Evolutionary conservation across 23 tunicate species (phyloP), one percentile per base, ranked within the genome.

Genomic region (Ciona savignyi): DNA sequence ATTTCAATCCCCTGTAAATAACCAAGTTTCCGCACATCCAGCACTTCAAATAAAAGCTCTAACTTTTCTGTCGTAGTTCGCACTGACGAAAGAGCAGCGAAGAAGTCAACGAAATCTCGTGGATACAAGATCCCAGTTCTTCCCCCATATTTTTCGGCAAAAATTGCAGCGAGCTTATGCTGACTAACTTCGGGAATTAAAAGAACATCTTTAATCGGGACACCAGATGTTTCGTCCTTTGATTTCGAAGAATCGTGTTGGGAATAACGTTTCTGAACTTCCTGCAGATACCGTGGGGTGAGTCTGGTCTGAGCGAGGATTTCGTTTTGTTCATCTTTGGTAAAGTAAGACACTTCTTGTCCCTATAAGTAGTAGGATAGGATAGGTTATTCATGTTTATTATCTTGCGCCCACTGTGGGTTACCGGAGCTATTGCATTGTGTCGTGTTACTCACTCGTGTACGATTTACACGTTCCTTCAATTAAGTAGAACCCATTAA

Each of bases 301-400:
- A 88, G 64, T 28, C 74, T 73, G 32, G 80, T 82, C 60, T 82
- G 72, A 25, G 66, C 84, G 68, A 88, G 30, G 4, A 88, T 71
- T 33, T 88, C 87, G 4, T 69, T 29, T 51, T 82, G 87, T 77
- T 88, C 96, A 67, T 88, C 96, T 32, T 77, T 56, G 1, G 87
- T 72, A 42, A 88, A 88, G 29, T 88, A 88, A 6, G 96, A 88
- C 2, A 86, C 80, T n/a, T 84, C 84, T 82, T 88, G 96, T 23
- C 96, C 96, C 96, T 88, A 63, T 9, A 26, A 63, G 27, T 11
- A 30, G 11, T n/a, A n/a, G n/a, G n/a, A n/a, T n/a, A n/a, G n/a
- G n/a, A n/a, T n/a, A n/a, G n/a, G n/a, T n/a, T n/a, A n/a, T n/a
- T n/a, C n/a, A n/a, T n/a, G n/a, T n/a, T n/a, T n/a, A n/a, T n/a